Evolutionary conservation across 2,888 invertebrate genomes (phyloP).

Genomic region (Drosophila testacea): DNA sequence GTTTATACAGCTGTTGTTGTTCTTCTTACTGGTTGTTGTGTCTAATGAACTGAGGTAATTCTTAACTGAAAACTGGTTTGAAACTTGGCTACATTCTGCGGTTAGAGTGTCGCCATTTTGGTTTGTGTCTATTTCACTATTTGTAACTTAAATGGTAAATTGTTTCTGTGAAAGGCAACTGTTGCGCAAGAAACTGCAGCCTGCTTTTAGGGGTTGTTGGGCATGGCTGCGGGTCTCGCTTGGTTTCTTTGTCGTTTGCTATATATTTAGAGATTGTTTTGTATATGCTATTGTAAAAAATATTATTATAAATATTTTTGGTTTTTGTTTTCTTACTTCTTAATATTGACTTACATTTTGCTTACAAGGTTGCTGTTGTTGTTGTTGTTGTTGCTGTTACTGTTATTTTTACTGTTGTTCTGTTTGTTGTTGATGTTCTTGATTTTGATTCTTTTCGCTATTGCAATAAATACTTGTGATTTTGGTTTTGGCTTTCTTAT

Average conservation of each 20-base stretch:
- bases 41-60: slow-evolving; percentile 58
- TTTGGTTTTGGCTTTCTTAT: slow-evolving; percentile 53
- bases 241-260: slow-evolving; percentile 79
- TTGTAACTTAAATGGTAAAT: slow-evolving; percentile 79
- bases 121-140: slow-evolving; percentile 75
- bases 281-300: slow-evolving; percentile 81
- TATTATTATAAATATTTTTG: slow-evolving; percentile 75
- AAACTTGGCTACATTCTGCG: slow-evolving; percentile 57
- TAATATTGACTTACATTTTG: slow-evolving; percentile 66
- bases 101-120: slow-evolving; percentile 47
- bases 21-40: slow-evolving; percentile 58
- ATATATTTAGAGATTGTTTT: slow-evolving; percentile 70
- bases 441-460: slow-evolving; percentile 70
- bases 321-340: slow-evolving; percentile 48
- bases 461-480: slow-evolving; percentile 65
- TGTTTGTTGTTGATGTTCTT: slow-evolving; percentile 56
- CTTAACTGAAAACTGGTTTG: slow-evolving; percentile 72
- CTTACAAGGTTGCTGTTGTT: slow-evolving; percentile 66
- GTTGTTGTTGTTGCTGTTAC: slow-evolving; percentile 25
- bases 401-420: slow-evolving; percentile 33
- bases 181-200: slow-evolving; percentile 66
- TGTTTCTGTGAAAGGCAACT: slow-evolving; percentile 80
- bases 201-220: slow-evolving; percentile 35
- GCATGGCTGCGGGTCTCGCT: slow-evolving; percentile 56
- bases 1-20: slow-evolving; percentile 18